phyloP scores from a whole-genome alignment of 2,797 vertebrate genomes.

The Heliangelus exortis region DNA sequence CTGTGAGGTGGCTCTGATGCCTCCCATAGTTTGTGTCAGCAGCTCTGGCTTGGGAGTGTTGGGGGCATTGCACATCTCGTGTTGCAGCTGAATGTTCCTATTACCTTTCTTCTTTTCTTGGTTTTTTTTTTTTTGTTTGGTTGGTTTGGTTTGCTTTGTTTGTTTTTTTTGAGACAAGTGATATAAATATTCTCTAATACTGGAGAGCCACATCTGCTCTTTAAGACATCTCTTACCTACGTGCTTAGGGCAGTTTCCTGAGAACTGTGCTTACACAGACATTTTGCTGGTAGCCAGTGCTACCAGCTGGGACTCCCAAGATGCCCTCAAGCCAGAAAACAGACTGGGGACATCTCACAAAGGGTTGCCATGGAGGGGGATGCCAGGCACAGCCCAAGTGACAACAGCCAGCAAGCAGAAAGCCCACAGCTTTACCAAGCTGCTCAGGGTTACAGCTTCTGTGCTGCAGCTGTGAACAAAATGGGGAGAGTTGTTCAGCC shows the following conservation, averaged over 20 bases:
- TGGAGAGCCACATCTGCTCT: neutral
- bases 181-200: neutral
- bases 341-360: neutral
- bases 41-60: neutral
- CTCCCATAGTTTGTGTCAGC: neutral
- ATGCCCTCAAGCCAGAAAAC: neutral
- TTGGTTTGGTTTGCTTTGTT: neutral
- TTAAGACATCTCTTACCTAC: neutral
- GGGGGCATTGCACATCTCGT: neutral
- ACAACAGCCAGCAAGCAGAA: neutral
- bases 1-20: neutral
- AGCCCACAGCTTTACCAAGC: neutral
- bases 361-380: neutral
- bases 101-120: neutral
- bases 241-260: neutral
- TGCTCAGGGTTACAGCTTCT: neutral
- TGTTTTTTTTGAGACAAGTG: neutral
- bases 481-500: neutral
- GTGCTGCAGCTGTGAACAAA: neutral
- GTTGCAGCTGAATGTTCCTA: neutral
- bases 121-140: neutral
- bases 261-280: neutral
- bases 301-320: neutral
- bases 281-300: neutral
- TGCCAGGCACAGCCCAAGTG: neutral